Conservation (phyloP, 2,888 invertebrate species). For the Leptarthrus brevirostris region DNA sequence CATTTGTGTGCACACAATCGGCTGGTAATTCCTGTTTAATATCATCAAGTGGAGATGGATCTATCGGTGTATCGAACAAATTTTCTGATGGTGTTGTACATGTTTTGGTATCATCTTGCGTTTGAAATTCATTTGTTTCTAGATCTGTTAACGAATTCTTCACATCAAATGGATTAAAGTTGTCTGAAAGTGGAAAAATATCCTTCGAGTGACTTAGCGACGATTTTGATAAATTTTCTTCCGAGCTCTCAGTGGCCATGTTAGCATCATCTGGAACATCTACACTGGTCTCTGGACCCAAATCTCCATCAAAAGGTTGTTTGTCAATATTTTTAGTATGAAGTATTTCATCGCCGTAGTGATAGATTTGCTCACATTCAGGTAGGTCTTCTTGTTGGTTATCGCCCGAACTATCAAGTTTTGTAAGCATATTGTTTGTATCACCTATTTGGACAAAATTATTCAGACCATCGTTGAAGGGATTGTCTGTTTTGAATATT, state of each 20-base stretch:
- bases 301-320: conserved; percentile 70
- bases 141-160: conserved; percentile 27
- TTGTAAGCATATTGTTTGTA: conserved; percentile 29
- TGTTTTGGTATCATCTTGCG: conserved; percentile 30
- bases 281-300: conserved; percentile 82
- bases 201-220: conserved; percentile 57
- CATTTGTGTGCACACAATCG: conserved; percentile 25
- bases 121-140: conserved; percentile 30
- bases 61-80: conserved; percentile 18
- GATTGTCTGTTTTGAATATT: conserved; percentile 49
- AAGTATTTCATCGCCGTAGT: conserved; percentile 7
- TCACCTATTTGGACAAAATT: conserved; percentile 49
- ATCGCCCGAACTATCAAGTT: neutral
- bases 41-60: conserved; percentile 17
- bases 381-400: conserved; percentile 7
- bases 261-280: conserved; percentile 73
- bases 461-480: conserved; percentile 51
- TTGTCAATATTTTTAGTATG: conserved; percentile 12
- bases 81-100: conserved; percentile 32
- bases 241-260: conserved; percentile 56
- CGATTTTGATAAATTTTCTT: conserved; percentile 55
- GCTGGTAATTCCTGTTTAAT: conserved; percentile 11
- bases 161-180: conserved; percentile 55
- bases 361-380: conserved; percentile 20
- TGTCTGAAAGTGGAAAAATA: conserved; percentile 56